A percentile compares a stretch with the other conserved stretches of the same genome.
Evolutionary conservation across 2,888 invertebrate species (phyloP).

Genomic region (Lamellibrachia columna): DNA sequence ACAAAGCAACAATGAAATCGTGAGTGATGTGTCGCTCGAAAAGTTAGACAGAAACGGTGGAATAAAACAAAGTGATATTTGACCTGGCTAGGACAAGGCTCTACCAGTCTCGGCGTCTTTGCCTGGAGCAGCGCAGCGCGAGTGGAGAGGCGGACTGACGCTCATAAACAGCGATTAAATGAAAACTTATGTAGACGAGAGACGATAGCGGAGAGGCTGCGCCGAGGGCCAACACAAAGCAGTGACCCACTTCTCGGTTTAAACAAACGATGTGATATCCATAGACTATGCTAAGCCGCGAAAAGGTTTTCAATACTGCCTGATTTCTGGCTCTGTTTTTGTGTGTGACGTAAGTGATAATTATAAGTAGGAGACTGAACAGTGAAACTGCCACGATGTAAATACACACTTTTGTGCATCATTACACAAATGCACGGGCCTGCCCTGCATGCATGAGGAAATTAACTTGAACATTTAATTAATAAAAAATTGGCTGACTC

Average conservation of each 20-base stretch:
- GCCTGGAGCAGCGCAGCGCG: not conserved
- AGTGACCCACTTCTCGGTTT: not conserved
- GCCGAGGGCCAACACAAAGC: not conserved
- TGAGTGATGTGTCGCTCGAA: not conserved
- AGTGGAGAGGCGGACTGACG: not conserved
- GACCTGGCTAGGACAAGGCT: not conserved
- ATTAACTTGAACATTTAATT: no score
- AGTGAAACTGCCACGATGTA: no score
- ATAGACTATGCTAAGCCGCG: not conserved
- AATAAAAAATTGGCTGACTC: no score
- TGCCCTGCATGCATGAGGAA: no score
- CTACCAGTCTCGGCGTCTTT: not conserved
- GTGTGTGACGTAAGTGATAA: not conserved
- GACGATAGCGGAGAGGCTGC: not conserved
- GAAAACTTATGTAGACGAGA: conserved; percentile 9
- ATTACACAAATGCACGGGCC: no score
- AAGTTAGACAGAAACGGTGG: not conserved
- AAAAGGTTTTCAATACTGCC: not conserved
- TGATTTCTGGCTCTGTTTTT: not conserved
- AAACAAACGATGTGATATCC: not conserved
- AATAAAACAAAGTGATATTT: conserved; percentile 11
- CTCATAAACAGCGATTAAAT: conserved; percentile 16
- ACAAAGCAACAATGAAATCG: not conserved
- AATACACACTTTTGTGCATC: no score
- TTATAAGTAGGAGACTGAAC: not conserved